Base-by-base conservation (phyloP, 2,888 invertebrate species). In the Lottia gigantea region DNA sequence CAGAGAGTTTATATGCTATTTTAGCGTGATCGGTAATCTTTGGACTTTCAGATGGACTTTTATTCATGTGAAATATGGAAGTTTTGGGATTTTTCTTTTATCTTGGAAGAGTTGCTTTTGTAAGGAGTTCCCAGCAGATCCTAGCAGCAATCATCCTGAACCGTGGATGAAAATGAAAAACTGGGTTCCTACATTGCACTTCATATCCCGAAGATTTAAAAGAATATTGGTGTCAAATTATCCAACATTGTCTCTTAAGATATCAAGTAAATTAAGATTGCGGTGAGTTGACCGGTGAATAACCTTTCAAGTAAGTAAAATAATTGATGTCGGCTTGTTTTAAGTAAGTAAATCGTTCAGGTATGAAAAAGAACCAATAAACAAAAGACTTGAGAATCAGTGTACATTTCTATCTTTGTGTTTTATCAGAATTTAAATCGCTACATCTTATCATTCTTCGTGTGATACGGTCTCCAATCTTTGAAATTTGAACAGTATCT, bases 341-440 rank as follows among this genome's bases (percentile, higher is more conserved):
- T 55, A 55, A 55, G 55, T 55, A 55, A 55, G 55, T 55, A 55
- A 55, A 55, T 55, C 55, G 14, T 12, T 19, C 55, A 55, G 55
- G 55, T 55, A 55, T 55, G 55, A 55, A 55, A 55, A 23, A 55
- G 55, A 55, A 8, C 23, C 55, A 55, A 55, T 55, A 55, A 55
- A 55, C 55, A 55, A 55, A 55, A 55, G 55, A 19, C 19, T 19
- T 23, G 19, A 55, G 55, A 19, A 55, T 19, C 15, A 55, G 55
- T 55, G 55, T 55, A 55, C 55, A 55, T 55, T 19, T 55, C 55
- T 11, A 11, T 55, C 55, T 55, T 19, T 55, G 4, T 55, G 4
- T 55, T 55, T 55, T 19, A 55, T 55, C 55, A 23, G 23, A 23
- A 55, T 55, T 55, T 55, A 23, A 55, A 55, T 23, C 55, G 23